Percentiles rank a stretch among this genome's conserved stretches.
phyloP scores from a whole-genome alignment of 2,888 invertebrate genomes.

The Leptopilina myrica region DNA sequence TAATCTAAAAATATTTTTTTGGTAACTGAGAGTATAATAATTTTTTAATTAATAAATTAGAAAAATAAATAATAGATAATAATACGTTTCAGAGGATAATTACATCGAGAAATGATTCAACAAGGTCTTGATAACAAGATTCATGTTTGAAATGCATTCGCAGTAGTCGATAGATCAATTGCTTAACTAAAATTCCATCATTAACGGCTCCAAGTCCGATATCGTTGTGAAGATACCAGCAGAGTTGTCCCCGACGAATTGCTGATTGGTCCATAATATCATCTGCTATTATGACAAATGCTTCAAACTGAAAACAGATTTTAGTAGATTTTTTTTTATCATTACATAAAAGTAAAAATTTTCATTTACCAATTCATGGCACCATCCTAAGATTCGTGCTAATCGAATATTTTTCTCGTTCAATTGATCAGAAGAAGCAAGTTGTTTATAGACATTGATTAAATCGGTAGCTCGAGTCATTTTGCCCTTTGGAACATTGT shows the following conservation, averaged over 20 bases:
- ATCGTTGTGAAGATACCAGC: constrained; percentile 91
- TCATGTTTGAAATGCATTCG: constrained; percentile 86
- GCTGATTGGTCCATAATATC: constrained; percentile 94
- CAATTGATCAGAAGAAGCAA: constrained; percentile 82
- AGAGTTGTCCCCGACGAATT: constrained; percentile 90
- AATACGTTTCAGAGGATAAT: constrained; percentile 50
- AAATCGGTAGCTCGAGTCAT: constrained; percentile 87
- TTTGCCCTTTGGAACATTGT: constrained; percentile 95
- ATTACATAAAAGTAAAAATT: not conserved
- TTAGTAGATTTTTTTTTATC: too few species aligned
- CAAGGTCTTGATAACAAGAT: constrained; percentile 86
- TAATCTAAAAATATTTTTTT: too few species aligned
- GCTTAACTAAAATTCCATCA: constrained; percentile 89
- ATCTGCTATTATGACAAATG: constrained; percentile 90
- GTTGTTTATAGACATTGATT: constrained; percentile 86
- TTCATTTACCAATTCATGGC: constrained; percentile 73
- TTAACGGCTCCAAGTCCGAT: constrained; percentile 89
- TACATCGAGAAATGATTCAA: constrained; percentile 92
- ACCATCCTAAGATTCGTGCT: constrained; percentile 95
- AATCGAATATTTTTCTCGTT: constrained; percentile 87
- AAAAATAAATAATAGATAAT: too few species aligned
- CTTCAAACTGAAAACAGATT: constrained; percentile 78
- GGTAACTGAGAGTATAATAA: too few species aligned
- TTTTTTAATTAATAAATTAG: too few species aligned
- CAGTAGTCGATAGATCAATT: constrained; percentile 87